phyloP scores from a whole-genome alignment of 2,888 invertebrate genomes.

The Chrysolina haemoptera region DNA sequence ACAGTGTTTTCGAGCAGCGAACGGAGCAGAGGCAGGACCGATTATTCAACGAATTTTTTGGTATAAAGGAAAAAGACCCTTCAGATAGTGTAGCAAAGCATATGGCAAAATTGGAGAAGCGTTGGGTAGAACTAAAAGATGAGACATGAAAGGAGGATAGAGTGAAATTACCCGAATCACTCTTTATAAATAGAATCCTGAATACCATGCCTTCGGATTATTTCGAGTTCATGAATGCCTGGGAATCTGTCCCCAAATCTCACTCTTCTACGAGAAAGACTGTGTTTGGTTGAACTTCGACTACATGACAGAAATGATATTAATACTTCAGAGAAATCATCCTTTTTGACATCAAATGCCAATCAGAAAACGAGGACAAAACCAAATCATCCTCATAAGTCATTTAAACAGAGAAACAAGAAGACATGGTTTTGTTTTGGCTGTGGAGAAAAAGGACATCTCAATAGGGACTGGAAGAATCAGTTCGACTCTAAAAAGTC shows the following conservation, averaged over 20 bases:
- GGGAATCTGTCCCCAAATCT: too few species aligned
- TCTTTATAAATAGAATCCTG: slow-evolving; percentile 16
- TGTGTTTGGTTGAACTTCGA: too few species aligned
- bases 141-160: slow-evolving; percentile 16
- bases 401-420: background rate
- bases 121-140: slow-evolving; percentile 9
- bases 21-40: slow-evolving; percentile 30
- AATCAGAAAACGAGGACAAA: too few species aligned
- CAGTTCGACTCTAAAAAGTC: background rate
- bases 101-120: slow-evolving; percentile 22
- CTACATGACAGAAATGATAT: too few species aligned
- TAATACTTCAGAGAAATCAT: too few species aligned
- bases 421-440: background rate
- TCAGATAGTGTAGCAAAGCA: slow-evolving; percentile 24
- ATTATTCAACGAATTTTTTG: slow-evolving; percentile 26
- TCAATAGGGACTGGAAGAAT: too few species aligned
- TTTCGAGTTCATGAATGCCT: too few species aligned
- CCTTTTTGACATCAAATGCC: too few species aligned
- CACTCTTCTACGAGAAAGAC: too few species aligned
- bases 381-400: background rate
- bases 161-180: slow-evolving; percentile 3
- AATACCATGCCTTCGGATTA: background rate
- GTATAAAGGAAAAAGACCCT: slow-evolving; percentile 10
- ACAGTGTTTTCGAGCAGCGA: slow-evolving; percentile 34
- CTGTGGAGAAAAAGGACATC: too few species aligned